Percentiles rank a stretch among this genome's conserved stretches.
Conservation (phyloP, 2,888 invertebrate species). For the Sinhomidia bicolor region DNA sequence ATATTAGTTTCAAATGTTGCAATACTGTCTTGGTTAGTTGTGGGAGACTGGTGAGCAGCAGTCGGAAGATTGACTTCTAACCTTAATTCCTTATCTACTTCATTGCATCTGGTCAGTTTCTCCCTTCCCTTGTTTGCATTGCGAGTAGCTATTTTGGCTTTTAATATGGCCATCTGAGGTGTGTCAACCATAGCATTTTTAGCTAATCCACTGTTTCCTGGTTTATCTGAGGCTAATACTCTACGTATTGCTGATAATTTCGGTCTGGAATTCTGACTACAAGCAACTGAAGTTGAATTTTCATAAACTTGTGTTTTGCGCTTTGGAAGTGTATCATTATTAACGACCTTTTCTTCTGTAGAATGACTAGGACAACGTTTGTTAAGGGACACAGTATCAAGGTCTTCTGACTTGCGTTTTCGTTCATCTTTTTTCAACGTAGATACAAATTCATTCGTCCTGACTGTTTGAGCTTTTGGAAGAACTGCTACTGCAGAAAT, state of each 20-base stretch:
- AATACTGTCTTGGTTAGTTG: too few species aligned
- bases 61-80: not conserved
- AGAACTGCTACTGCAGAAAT: not conserved
- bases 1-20: not conserved
- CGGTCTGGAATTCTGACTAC: not conserved
- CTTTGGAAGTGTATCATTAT: not conserved
- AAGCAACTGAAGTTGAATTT: not conserved
- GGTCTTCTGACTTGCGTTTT: too few species aligned
- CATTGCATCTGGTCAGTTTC: not conserved
- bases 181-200: not conserved
- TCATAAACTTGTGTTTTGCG: not conserved
- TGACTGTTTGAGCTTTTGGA: not conserved
- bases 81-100: not conserved
- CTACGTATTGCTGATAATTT: not conserved
- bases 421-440: not conserved
- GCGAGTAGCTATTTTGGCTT: not conserved
- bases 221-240: not conserved
- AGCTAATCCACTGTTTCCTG: not conserved
- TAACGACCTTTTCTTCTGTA: not conserved
- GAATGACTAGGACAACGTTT: not conserved
- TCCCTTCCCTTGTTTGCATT: not conserved
- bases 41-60: too few species aligned
- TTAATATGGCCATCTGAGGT: not conserved
- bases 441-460: not conserved
- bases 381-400: not conserved